A percentile compares a stretch with the other conserved stretches of the same genome.
phyloP scores from a whole-genome alignment of 30 jellyfish, hydroid and myxozoan species.

The Sanderia malayensis region DNA sequence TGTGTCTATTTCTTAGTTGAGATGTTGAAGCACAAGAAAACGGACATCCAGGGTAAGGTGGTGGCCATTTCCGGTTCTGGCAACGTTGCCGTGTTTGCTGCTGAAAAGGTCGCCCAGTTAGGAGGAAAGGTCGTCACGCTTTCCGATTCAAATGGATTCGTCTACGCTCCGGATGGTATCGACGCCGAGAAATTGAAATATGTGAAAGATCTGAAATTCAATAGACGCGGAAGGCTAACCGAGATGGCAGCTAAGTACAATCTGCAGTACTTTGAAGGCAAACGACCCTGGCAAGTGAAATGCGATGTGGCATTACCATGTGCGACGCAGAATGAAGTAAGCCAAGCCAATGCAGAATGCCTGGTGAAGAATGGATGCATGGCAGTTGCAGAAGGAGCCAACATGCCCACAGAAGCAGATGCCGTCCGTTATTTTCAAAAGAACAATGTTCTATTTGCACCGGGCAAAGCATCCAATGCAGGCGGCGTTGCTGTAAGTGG shows the following conservation, averaged over 20 bases:
- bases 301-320: slow-evolving; percentile 83
- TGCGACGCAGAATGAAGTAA: slow-evolving; percentile 87
- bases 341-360: slow-evolving; percentile 59
- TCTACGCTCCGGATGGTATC: slow-evolving; percentile 62
- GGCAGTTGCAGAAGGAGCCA: slow-evolving; percentile 89
- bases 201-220: slow-evolving; percentile 71
- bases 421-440: slow-evolving; percentile 68
- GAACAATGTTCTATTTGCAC: slow-evolving; percentile 69
- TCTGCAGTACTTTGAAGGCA: slow-evolving; percentile 48
- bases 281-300: slow-evolving; percentile 85
- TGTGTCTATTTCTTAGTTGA: slow-evolving; percentile 66
- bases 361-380: slow-evolving; percentile 74
- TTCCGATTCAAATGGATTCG: slow-evolving; percentile 77
- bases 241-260: slow-evolving; percentile 56
- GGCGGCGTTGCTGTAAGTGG: slow-evolving; percentile 97
- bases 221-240: slow-evolving; percentile 64
- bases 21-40: slow-evolving; percentile 62
- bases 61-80: slow-evolving; percentile 93
- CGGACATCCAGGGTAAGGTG: slow-evolving; percentile 31
- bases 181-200: slow-evolving; percentile 38
- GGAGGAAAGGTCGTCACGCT: slow-evolving; percentile 88
- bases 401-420: slow-evolving; percentile 92
- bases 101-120: slow-evolving; percentile 62
- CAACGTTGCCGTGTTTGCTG: slow-evolving; percentile 85
- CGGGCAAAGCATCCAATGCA: slow-evolving; percentile 94